Evolutionary conservation across 2,797 vertebrate species (phyloP).

Genomic region (Labeo calbasu): DNA sequence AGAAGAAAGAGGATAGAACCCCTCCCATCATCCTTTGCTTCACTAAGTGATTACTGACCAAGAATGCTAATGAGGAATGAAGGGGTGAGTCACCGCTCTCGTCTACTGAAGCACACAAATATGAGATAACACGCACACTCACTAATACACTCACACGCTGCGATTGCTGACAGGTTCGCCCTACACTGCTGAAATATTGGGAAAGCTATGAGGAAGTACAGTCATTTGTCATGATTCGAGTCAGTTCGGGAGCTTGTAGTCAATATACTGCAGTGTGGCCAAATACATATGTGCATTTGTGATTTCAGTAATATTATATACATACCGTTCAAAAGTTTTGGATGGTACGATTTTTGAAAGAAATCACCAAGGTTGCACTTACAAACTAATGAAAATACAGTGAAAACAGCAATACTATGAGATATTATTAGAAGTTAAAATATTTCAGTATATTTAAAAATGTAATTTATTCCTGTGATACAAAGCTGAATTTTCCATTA

Average conservation of each 20-base stretch:
- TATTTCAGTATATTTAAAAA: background rate
- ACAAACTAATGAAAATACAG: background rate
- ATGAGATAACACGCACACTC: slow-evolving; percentile 33
- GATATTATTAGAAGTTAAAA: too few relatives aligned
- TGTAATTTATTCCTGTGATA: background rate
- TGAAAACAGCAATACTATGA: too few relatives aligned
- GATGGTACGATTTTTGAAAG: background rate
- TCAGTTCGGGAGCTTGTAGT: slow-evolving; percentile 30
- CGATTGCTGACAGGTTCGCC: slow-evolving; percentile 25
- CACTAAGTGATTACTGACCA: slow-evolving; percentile 45
- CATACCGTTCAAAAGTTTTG: too few relatives aligned
- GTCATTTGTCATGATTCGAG: slow-evolving; percentile 54
- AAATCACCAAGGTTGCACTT: background rate
- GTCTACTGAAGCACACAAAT: slow-evolving; percentile 42
- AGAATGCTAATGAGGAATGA: slow-evolving; percentile 49
- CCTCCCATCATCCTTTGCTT: slow-evolving; percentile 33
- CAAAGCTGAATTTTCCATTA: background rate
- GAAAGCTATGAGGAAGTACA: slow-evolving; percentile 17
- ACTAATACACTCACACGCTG: slow-evolving; percentile 32
- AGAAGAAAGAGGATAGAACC: slow-evolving; percentile 21
- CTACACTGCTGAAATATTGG: slow-evolving; percentile 46
- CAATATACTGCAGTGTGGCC: slow-evolving; percentile 33
- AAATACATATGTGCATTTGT: slow-evolving; percentile 1
- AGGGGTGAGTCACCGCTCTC: slow-evolving; percentile 52
- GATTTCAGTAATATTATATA: background rate